Conservation (phyloP, 2,113 vertebrate species). For the Cebidichthys violaceus region DNA sequence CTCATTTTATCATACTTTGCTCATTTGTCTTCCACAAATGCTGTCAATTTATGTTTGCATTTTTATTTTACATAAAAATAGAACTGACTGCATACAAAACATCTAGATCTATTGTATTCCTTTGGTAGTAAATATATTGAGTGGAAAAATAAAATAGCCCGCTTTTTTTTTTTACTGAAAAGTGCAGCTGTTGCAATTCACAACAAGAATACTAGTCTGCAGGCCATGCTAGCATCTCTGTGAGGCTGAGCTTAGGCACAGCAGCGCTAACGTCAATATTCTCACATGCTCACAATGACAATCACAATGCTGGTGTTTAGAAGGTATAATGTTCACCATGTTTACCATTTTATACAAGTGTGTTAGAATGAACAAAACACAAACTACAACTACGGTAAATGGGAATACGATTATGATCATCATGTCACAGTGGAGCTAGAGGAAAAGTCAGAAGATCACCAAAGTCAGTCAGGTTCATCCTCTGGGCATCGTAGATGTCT, state of each 20-base stretch:
- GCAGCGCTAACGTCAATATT: not conserved
- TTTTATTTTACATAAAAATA: not conserved
- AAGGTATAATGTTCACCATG: not conserved
- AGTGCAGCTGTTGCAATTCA: not conserved
- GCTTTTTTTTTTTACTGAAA: not conserved
- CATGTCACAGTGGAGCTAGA: not conserved
- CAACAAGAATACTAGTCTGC: not conserved
- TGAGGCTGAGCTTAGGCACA: not conserved
- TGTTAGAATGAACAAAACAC: not conserved
- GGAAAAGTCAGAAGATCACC: not conserved
- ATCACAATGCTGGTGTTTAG: not conserved
- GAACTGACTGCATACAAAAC: not conserved
- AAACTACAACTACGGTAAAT: not conserved
- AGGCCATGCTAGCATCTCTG: not conserved
- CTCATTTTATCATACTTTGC: conserved; percentile 27
- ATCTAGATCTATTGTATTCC: not conserved
- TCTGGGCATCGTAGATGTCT: not conserved
- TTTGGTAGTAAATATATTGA: not conserved
- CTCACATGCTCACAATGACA: not conserved
- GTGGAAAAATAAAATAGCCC: not conserved
- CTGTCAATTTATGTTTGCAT: conserved; percentile 11
- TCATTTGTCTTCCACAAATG: conserved; percentile 17
- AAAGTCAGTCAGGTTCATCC: not conserved
- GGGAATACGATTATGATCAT: not conserved
- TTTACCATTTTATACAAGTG: not conserved